phyloP scores from a whole-genome alignment of 2,888 invertebrate genomes.

The Acleris holmiana region DNA sequence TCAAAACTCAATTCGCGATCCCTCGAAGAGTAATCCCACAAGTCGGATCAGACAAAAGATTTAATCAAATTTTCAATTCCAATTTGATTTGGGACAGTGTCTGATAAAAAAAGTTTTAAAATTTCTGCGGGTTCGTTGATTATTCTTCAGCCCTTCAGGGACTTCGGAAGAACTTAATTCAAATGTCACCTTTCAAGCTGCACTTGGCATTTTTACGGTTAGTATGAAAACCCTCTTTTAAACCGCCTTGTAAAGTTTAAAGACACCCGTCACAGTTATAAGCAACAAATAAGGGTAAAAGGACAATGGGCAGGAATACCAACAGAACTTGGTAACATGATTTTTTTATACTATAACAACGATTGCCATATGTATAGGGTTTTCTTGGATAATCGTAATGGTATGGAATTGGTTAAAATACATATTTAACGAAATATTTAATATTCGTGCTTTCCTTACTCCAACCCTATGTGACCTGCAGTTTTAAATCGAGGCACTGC shows the following conservation, averaged over 20 bases:
- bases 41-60: slow-evolving; percentile 24
- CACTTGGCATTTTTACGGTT: slow-evolving; percentile 18
- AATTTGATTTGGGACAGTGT: slow-evolving; percentile 24
- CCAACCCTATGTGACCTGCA: too few relatives aligned
- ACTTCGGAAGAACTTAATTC: slow-evolving; percentile 28
- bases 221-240: background rate
- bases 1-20: background rate
- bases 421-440: too few relatives aligned
- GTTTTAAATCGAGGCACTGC: too few relatives aligned
- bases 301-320: too few relatives aligned
- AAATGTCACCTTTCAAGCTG: slow-evolving; percentile 28
- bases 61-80: slow-evolving; percentile 31
- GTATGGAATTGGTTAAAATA: too few relatives aligned
- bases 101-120: slow-evolving; percentile 34
- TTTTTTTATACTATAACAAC: too few relatives aligned
- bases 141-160: slow-evolving; percentile 31
- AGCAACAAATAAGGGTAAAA: too few relatives aligned
- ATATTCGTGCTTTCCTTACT: too few relatives aligned
- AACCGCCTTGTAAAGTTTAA: background rate
- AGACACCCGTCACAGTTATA: too few relatives aligned
- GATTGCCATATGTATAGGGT: too few relatives aligned
- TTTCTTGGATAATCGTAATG: too few relatives aligned
- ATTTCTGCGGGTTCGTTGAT: slow-evolving; percentile 26
- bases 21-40: background rate
- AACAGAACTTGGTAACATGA: too few relatives aligned